Conservation (phyloP, 2,113 vertebrate genomes). For the Parus major region DNA sequence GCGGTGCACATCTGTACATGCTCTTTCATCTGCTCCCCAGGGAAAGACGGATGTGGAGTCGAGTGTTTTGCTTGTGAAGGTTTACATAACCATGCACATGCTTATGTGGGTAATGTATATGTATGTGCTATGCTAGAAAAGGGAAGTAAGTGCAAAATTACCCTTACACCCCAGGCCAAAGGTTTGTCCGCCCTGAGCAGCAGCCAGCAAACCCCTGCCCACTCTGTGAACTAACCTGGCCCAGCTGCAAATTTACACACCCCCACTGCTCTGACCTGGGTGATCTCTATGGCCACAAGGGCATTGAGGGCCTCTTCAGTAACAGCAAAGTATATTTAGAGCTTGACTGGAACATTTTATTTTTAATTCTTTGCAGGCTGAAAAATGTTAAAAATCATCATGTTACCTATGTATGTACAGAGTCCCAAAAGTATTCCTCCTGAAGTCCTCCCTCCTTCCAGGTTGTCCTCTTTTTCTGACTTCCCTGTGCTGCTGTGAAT, state of each 20-base stretch:
- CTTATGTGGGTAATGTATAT: not conserved
- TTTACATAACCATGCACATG: not conserved
- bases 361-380: not conserved
- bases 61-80: constrained; percentile 6
- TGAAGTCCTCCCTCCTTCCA: not conserved
- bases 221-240: not conserved
- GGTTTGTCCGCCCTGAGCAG: not conserved
- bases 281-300: not conserved
- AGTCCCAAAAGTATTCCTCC: not conserved
- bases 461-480: not conserved
- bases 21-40: constrained; percentile 46
- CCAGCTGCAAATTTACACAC: not conserved
- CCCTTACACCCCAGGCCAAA: not conserved
- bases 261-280: not conserved
- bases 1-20: constrained; percentile 20
- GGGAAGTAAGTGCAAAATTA: not conserved
- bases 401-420: not conserved
- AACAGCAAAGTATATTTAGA: not conserved
- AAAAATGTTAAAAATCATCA: not conserved
- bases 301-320: not conserved
- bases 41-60: not conserved
- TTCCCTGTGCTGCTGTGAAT: not conserved
- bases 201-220: not conserved
- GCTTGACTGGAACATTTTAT: not conserved
- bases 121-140: not conserved